Conservation (phyloP, 2,113 vertebrate species). For the Indri indri region DNA sequence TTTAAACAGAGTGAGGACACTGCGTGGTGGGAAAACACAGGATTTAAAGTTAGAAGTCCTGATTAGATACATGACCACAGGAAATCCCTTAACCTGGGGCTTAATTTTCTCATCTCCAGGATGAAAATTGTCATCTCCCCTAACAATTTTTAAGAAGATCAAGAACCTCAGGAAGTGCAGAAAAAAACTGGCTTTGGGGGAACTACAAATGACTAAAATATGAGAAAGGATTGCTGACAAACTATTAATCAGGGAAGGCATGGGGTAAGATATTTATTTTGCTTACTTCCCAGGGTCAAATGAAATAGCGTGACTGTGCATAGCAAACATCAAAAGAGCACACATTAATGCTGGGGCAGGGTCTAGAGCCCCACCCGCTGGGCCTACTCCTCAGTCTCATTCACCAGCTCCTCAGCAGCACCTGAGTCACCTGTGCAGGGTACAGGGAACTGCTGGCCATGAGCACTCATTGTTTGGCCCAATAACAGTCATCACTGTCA, state of each 20-base stretch:
- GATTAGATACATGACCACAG: background rate
- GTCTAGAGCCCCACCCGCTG: background rate
- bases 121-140: background rate
- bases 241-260: background rate
- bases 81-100: background rate
- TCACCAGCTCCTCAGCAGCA: background rate
- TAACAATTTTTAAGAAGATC: too few species aligned
- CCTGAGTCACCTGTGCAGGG: background rate
- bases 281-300: background rate
- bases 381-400: background rate
- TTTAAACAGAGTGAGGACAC: background rate
- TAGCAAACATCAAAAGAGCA: background rate
- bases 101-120: background rate
- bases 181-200: too few species aligned
- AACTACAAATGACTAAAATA: too few species aligned
- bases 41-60: background rate
- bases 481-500: background rate
- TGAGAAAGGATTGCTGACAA: too few species aligned
- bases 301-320: background rate
- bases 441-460: rapidly evolving
- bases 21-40: background rate
- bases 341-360: background rate
- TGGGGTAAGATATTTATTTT: background rate
- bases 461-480: background rate
- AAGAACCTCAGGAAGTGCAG: too few species aligned